These are phyloP conservation scores for Pan paniscus DNA, from an alignment of 2,113 vertebrate genomes.

Conservation along the genomic window DNA sequence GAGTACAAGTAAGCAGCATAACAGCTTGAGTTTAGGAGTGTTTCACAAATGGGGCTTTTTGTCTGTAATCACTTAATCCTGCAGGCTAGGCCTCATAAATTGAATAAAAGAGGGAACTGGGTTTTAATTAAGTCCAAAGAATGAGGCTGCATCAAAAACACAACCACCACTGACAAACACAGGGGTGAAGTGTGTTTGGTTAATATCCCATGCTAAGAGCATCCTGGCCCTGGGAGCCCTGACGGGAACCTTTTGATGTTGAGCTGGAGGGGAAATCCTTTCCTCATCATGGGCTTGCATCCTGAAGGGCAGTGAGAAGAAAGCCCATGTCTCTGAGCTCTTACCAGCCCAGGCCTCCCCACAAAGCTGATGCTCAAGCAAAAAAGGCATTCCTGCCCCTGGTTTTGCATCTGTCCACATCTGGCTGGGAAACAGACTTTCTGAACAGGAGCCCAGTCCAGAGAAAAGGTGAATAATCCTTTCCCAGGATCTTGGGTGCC, in stretches of 20 bases:
- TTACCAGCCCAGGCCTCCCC: constrained; percentile 15
- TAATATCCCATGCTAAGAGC: constrained; percentile 76
- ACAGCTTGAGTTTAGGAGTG: constrained; percentile 92
- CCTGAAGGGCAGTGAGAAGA: background rate
- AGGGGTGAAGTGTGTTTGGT: constrained; percentile 83
- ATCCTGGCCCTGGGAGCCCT: constrained; percentile 71
- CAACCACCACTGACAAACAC: constrained; percentile 83
- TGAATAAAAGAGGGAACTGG: constrained; percentile 91
- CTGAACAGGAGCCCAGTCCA: background rate
- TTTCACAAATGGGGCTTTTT: constrained; percentile 95
- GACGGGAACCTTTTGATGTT: constrained; percentile 80
- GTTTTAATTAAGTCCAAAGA: constrained; percentile 98
- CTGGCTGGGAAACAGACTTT: background rate
- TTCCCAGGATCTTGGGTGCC: background rate
- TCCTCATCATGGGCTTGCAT: constrained; percentile 47
- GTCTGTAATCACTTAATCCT: constrained; percentile 99
- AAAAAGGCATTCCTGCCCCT: background rate
- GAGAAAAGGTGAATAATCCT: background rate
- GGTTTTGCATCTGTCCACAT: background rate
- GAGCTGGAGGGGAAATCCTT: constrained; percentile 78
- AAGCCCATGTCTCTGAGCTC: constrained; percentile 30
- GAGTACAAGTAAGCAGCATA: constrained; percentile 91
- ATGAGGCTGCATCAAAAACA: constrained; percentile 87
- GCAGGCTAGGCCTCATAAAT: constrained; percentile 93
- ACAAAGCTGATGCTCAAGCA: background rate